These are phyloP conservation scores for Gallinago stenura DNA, from an alignment of 2,797 vertebrate genomes.

Conservation along the genomic window DNA sequence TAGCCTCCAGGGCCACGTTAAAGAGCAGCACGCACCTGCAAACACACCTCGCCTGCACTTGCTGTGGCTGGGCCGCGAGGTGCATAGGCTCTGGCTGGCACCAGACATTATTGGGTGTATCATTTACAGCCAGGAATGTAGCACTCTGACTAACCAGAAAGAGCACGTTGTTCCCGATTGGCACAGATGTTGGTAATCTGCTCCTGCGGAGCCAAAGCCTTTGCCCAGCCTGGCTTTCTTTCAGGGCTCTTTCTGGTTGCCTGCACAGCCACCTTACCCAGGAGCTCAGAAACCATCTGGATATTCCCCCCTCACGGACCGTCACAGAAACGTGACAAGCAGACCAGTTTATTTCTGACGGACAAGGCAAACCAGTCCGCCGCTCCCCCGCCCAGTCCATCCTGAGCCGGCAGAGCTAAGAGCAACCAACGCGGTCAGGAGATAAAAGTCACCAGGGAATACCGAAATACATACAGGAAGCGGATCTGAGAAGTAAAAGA, in stretches of 20 bases:
- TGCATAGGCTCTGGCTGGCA: not conserved
- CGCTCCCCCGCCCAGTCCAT: not conserved
- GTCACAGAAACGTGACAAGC: not conserved
- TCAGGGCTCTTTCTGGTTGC: not conserved
- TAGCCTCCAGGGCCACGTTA: not conserved
- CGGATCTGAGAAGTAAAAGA: not conserved
- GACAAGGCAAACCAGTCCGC: not conserved
- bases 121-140: conserved; percentile 8
- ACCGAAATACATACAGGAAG: not conserved
- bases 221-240: conserved; percentile 11
- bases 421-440: not conserved
- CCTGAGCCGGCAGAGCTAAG: not conserved
- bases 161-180: not conserved
- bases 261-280: not conserved
- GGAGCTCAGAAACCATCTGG: not conserved
- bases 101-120: not conserved
- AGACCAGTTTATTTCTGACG: not conserved
- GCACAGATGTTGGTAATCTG: conserved; percentile 33
- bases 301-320: not conserved
- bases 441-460: not conserved
- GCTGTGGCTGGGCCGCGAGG: not conserved
- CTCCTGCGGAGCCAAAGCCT: conserved; percentile 3
- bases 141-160: conserved; percentile 6
- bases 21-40: not conserved
- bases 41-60: not conserved